A percentile compares a stretch with the other conserved stretches of the same genome.
Conservation (phyloP, 2,888 invertebrate genomes). For the Plagodis dolabraria region DNA sequence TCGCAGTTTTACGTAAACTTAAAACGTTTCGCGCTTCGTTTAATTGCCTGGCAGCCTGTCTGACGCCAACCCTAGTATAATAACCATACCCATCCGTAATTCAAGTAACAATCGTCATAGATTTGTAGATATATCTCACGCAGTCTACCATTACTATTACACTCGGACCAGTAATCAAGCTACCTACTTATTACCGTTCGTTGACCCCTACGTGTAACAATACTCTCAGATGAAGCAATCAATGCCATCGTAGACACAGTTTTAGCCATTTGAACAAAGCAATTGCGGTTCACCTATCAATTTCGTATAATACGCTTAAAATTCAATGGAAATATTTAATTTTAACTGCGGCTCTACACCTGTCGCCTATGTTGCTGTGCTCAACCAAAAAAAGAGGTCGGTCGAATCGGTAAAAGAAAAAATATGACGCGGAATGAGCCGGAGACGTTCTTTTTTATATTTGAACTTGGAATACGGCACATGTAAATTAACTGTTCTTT, state of each 20-base stretch:
- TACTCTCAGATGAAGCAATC: conserved; percentile 38
- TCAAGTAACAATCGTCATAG: conserved; percentile 9
- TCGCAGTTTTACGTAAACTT: too few species aligned
- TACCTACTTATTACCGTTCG: conserved; percentile 31
- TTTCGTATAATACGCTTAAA: conserved; percentile 73
- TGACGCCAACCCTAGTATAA: too few species aligned
- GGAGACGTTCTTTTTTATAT: conserved; percentile 10
- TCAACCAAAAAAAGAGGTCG: conserved; percentile 3
- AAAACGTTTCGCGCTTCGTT: too few species aligned
- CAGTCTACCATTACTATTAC: conserved; percentile 9
- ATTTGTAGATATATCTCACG: conserved; percentile 15
- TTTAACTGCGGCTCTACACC: conserved; percentile 46
- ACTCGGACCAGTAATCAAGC: conserved; percentile 13
- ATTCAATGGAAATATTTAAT: conserved; percentile 57
- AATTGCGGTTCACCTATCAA: conserved; percentile 70
- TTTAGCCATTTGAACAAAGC: conserved; percentile 53
- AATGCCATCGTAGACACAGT: conserved; percentile 20
- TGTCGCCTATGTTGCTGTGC: conserved; percentile 48
- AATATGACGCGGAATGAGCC: conserved; percentile 13
- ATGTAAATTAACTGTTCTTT: conserved; percentile 12
- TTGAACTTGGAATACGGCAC: conserved; percentile 19
- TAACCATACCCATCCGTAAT: conserved; percentile 1
- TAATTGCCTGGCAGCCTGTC: too few species aligned
- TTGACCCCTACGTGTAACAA: conserved; percentile 29
- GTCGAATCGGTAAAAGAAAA: conserved; percentile 8